Percentiles rank a stretch among this genome's conserved stretches.
These are phyloP conservation scores for Hemithea aestivaria DNA, from an alignment of 2,888 invertebrate genomes.

Conservation along the genomic window DNA sequence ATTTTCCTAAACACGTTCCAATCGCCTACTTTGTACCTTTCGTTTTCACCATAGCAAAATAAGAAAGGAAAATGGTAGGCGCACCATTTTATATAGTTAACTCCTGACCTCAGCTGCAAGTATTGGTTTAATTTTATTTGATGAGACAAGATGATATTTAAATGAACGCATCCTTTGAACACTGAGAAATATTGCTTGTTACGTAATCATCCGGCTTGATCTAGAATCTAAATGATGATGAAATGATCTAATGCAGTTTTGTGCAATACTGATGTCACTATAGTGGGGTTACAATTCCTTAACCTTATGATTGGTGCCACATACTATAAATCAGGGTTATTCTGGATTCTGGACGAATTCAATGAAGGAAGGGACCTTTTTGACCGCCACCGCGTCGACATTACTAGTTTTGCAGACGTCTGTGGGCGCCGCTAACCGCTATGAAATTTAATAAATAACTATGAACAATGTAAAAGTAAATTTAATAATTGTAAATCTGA, in stretches of 20 bases:
- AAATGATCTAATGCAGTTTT: background rate
- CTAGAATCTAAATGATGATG: conserved; percentile 1
- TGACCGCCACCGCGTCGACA: too few species aligned
- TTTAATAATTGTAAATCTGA: too few species aligned
- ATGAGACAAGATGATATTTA: conserved; percentile 6
- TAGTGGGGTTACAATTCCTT: too few species aligned
- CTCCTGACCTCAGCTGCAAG: background rate
- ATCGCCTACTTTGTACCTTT: background rate
- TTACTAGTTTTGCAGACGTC: too few species aligned
- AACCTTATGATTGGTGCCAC: too few species aligned
- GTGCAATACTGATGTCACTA: background rate
- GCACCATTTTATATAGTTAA: background rate
- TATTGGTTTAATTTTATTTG: conserved; percentile 3
- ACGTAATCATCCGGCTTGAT: conserved; percentile 9
- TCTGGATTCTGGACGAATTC: too few species aligned
- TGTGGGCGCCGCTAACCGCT: too few species aligned
- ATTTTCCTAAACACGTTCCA: too few species aligned
- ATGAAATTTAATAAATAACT: too few species aligned
- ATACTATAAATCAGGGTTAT: too few species aligned
- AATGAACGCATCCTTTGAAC: conserved; percentile 6
- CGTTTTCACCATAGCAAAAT: background rate
- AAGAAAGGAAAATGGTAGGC: background rate
- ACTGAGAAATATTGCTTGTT: conserved; percentile 7
- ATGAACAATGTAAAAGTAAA: too few species aligned
- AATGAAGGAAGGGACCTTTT: too few species aligned